Percentiles rank a stretch among this genome's conserved stretches.
Conservation (phyloP, 2,113 vertebrate species). For the Hypocryptadius cinnamomeus region DNA sequence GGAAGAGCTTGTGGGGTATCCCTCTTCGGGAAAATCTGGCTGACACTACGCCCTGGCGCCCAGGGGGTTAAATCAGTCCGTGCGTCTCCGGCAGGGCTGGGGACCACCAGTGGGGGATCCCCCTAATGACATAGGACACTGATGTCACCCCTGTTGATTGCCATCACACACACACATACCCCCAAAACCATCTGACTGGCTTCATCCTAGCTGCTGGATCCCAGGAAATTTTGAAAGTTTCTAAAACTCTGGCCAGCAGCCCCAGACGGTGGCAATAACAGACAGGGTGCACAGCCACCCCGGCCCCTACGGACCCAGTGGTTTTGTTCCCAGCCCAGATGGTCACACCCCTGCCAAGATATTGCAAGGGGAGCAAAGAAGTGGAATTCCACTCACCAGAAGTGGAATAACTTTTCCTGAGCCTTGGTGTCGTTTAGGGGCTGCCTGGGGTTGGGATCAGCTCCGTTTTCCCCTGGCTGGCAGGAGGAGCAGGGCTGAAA, state of each 20-base stretch:
- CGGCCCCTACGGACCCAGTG: rapidly evolving
- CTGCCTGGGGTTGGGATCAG: neutral
- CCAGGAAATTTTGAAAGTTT: neutral
- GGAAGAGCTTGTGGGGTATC: neutral
- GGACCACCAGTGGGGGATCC: neutral
- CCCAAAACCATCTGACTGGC: neutral
- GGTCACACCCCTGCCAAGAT: too few relatives aligned
- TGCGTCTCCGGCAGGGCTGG: neutral
- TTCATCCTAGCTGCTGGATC: neutral
- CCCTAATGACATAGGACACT: neutral
- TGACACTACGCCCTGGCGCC: rapidly evolving
- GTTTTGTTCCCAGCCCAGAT: neutral
- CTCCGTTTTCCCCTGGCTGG: neutral
- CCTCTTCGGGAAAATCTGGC: neutral
- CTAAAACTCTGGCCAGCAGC: neutral
- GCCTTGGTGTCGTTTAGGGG: neutral
- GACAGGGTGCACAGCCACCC: neutral
- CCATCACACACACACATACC: rapidly evolving
- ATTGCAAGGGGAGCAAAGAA: neutral
- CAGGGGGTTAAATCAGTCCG: neutral
- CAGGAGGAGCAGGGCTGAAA: neutral
- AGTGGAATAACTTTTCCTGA: neutral
- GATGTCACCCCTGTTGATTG: neutral
- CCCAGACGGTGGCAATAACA: neutral
- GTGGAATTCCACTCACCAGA: neutral